phyloP scores from a whole-genome alignment of 2,113 vertebrate genomes.

The Leptocoma aspasia region DNA sequence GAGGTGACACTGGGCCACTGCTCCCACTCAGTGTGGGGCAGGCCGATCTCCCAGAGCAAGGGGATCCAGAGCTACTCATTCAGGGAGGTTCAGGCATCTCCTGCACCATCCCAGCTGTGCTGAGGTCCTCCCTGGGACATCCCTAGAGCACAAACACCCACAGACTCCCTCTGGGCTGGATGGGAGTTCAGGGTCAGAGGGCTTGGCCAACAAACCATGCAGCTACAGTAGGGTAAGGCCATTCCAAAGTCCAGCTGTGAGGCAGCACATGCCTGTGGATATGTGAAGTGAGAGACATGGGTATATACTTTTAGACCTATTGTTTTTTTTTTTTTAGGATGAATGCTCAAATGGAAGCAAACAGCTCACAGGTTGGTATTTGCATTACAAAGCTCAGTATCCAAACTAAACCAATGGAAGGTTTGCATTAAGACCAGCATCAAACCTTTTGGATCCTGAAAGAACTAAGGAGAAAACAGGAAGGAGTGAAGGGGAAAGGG shows the following conservation, averaged over 20 bases:
- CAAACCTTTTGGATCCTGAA: not conserved
- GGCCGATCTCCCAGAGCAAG: not conserved
- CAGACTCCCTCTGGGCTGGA: not conserved
- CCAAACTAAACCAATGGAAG: not conserved
- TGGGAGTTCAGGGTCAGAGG: not conserved
- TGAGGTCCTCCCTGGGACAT: not conserved
- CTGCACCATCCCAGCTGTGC: not conserved
- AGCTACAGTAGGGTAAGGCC: not conserved
- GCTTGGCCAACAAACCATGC: rapidly evolving
- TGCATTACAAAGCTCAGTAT: not conserved
- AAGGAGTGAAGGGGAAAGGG: not conserved
- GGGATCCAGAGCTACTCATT: not conserved
- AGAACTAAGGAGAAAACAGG: not conserved
- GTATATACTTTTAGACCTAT: not conserved
- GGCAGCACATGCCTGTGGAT: not conserved
- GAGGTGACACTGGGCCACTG: not conserved
- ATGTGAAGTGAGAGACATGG: not conserved
- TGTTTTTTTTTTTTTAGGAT: not conserved
- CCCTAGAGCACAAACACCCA: not conserved
- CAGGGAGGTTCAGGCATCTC: not conserved
- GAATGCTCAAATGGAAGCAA: not conserved
- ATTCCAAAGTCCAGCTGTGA: not conserved
- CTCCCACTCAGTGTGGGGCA: not conserved
- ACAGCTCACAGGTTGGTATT: not conserved
- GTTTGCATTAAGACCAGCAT: slow-evolving; percentile 14